Evolutionary conservation across 1,140 invertebrate species (phyloP), one percentile per base, ranked within the genome.

Genomic region (Pseudomyrmex sp.): DNA sequence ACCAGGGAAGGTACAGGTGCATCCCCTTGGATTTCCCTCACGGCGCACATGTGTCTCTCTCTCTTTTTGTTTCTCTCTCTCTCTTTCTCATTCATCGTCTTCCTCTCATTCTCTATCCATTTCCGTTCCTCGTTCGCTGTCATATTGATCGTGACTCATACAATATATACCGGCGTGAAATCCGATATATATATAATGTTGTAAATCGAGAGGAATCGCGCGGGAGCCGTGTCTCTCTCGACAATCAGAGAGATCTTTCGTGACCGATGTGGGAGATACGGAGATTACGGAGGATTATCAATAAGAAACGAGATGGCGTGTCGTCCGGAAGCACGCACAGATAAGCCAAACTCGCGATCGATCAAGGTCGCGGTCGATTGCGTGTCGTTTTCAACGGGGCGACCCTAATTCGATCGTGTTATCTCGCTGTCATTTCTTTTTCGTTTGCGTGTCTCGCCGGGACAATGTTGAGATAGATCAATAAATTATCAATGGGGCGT

Each of bases 121-220:
- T 77, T 50, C 66, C 20, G 9, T 79, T 20, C 23, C 15, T 26
- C 54, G 44, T 59, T 12, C 54, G n/a, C 20, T 20, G 26, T 80
- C 54, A 80, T 80, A 80, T 80, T 80, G 66, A 80, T 80, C 76
- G 76, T 72, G 66, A 80, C 76, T 80, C 35, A 35, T 7, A 35
- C 35, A 35, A 35, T 80, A 72, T 50, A 80, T 72, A 48, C 76
- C 44, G 48, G 48, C 44, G 20, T 72, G 44, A 59, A 59, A 35
- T 35, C 4, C 5, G 35, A 35, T 35, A 69, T 58, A 13, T 58
- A 13, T 48, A 46, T 48, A 79, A 80, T 80, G 56, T 72, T 80
- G 54, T 79, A 72, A 80, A 80, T 79, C 76, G 59, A 62, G 20
- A 12, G 10, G 59, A 3, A 13, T 52, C 50, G 50, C 9, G 50